Conservation (phyloP, 1,140 invertebrate genomes). For the Neelides sp. region DNA sequence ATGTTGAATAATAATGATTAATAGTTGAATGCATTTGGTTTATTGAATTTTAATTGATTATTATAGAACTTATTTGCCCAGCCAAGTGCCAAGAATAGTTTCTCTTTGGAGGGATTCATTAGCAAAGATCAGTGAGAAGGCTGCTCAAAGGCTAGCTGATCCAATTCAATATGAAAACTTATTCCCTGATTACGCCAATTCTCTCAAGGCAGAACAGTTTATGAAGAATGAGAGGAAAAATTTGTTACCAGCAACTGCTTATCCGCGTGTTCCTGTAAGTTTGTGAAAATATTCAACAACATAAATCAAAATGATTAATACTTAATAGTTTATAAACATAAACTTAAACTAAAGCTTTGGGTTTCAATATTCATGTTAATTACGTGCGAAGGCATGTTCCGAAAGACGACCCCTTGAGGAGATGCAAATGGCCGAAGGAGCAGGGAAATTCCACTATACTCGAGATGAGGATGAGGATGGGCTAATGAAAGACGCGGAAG, state of each 20-base stretch:
- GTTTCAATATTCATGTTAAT: slow-evolving; percentile 15
- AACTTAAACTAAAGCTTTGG: neutral
- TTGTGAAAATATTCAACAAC: neutral
- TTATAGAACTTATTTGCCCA: slow-evolving; percentile 76
- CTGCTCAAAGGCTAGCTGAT: slow-evolving; percentile 85
- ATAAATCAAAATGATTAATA: neutral
- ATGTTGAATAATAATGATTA: neutral
- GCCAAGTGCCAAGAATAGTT: slow-evolving; percentile 70
- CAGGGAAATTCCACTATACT: slow-evolving; percentile 41
- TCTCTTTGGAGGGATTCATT: slow-evolving; percentile 66
- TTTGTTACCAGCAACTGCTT: slow-evolving; percentile 43
- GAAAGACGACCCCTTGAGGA: slow-evolving; percentile 61
- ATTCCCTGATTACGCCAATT: slow-evolving; percentile 72
- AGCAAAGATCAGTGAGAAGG: slow-evolving; percentile 64
- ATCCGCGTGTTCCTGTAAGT: slow-evolving; percentile 38
- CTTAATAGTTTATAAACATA: neutral
- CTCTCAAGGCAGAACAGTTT: slow-evolving; percentile 61
- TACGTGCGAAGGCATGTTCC: slow-evolving; percentile 50
- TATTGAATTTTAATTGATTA: neutral
- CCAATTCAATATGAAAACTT: slow-evolving; percentile 92
- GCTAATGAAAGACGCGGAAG: slow-evolving; percentile 13
- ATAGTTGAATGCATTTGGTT: neutral
- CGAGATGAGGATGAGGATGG: neutral
- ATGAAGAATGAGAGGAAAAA: slow-evolving; percentile 42
- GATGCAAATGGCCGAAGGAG: slow-evolving; percentile 47